These are phyloP conservation scores for Oithona nana DNA, from an alignment of 2,888 invertebrate genomes.

Conservation along the genomic window DNA sequence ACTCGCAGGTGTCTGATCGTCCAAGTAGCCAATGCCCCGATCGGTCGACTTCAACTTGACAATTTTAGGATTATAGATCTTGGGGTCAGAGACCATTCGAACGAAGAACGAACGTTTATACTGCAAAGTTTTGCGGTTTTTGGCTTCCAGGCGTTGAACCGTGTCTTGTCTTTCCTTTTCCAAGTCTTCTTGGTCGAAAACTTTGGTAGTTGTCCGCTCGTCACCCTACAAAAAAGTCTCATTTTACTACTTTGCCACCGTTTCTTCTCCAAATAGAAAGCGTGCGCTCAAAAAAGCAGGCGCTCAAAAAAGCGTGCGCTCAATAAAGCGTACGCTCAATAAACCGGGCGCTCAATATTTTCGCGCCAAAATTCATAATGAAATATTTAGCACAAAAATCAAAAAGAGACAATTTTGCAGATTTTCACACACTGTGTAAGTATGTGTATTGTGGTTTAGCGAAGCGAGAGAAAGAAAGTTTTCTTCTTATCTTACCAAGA, in stretches of 20 bases:
- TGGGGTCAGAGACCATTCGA: constrained; percentile 84
- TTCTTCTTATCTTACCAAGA: constrained; percentile 10
- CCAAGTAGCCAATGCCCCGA: constrained; percentile 6
- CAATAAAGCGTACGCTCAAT: no score
- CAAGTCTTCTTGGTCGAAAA: neutral
- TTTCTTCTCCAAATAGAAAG: no score
- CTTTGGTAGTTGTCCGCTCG: neutral
- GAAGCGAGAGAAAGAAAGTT: no score
- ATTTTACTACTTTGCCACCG: neutral
- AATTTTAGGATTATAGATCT: constrained; percentile 81
- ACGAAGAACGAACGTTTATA: constrained; percentile 90
- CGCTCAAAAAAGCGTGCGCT: no score
- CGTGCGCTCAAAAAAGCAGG: no score
- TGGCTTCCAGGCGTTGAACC: constrained; percentile 17
- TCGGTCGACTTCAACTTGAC: constrained; percentile 35
- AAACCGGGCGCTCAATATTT: no score
- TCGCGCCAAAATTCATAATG: neutral
- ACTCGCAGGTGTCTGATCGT: constrained; percentile 33
- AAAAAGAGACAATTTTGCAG: no score
- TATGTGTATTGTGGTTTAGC: no score
- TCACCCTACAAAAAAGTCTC: neutral
- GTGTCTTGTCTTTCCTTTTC: neutral
- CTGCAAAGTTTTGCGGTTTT: constrained; percentile 53
- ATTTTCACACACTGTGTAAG: no score
- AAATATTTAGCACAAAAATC: neutral